Conservation (phyloP, 2,113 vertebrate genomes). For the Hylia prasina region DNA sequence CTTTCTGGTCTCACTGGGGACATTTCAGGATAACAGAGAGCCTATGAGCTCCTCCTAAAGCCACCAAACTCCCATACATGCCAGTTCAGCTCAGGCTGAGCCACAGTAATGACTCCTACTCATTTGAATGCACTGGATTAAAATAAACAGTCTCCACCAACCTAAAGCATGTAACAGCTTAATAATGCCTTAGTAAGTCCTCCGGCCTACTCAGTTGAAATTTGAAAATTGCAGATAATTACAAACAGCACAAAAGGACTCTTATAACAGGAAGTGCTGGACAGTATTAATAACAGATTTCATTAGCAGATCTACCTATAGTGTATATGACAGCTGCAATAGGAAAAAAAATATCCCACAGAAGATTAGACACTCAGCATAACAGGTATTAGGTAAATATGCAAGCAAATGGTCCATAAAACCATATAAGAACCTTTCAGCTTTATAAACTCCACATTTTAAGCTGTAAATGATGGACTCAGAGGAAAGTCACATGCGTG, state of each 20-base stretch:
- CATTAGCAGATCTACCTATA: neutral
- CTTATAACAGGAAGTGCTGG: conserved; percentile 29
- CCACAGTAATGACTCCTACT: neutral
- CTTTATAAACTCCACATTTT: neutral
- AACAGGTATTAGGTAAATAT: neutral
- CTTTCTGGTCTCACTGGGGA: neutral
- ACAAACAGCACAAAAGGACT: neutral
- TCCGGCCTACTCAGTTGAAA: conserved; percentile 1
- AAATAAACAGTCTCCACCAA: conserved; percentile 20
- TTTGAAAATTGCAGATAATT: conserved; percentile 38
- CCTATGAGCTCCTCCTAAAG: neutral
- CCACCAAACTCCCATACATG: neutral
- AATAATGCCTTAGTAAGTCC: neutral
- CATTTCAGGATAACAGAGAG: neutral
- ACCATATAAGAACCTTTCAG: neutral
- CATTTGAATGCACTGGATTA: neutral
- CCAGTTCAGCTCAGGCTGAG: neutral
- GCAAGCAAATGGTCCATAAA: neutral
- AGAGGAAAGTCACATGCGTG: neutral
- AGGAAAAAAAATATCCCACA: neutral
- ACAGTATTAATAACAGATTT: conserved; percentile 28
- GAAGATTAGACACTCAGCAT: neutral
- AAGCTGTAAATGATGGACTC: neutral
- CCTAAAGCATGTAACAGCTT: neutral
- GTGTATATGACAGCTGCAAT: neutral